phyloP scores from a whole-genome alignment of 2,797 vertebrate species.

The Buceros bicornis region DNA sequence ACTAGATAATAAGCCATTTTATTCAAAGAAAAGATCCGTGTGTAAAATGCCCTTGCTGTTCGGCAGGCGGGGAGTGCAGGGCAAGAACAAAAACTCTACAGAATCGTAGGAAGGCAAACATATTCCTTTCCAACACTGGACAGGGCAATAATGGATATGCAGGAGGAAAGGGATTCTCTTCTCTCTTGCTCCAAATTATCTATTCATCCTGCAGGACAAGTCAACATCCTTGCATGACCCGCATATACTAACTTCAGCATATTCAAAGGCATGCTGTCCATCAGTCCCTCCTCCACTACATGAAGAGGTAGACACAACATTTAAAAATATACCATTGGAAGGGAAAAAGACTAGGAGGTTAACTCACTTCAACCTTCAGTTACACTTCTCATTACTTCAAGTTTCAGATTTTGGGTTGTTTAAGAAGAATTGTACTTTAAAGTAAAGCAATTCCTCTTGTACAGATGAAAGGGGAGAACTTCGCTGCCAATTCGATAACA shows the following conservation, averaged over 20 bases:
- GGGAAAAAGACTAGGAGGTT: not conserved
- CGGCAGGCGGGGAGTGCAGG: no score
- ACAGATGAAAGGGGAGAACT: not conserved
- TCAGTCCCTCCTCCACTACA: not conserved
- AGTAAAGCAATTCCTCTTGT: not conserved
- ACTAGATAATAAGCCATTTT: not conserved
- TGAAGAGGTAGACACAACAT: not conserved
- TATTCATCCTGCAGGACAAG: not conserved
- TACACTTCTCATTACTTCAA: not conserved
- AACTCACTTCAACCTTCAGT: not conserved
- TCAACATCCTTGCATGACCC: not conserved
- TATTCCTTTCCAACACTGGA: not conserved
- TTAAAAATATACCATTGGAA: not conserved
- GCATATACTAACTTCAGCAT: not conserved
- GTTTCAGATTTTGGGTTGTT: not conserved
- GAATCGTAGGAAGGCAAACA: not conserved
- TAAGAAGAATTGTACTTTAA: not conserved
- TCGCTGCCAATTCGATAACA: not conserved
- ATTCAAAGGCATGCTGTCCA: not conserved
- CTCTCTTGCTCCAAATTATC: not conserved
- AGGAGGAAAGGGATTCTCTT: not conserved
- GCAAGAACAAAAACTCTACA: not conserved
- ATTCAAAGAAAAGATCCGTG: not conserved
- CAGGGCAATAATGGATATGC: rapidly evolving
- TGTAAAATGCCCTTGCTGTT: not conserved